Evolutionary conservation across 2,888 invertebrate genomes (phyloP).

Genomic region (Quadroppia sp.): DNA sequence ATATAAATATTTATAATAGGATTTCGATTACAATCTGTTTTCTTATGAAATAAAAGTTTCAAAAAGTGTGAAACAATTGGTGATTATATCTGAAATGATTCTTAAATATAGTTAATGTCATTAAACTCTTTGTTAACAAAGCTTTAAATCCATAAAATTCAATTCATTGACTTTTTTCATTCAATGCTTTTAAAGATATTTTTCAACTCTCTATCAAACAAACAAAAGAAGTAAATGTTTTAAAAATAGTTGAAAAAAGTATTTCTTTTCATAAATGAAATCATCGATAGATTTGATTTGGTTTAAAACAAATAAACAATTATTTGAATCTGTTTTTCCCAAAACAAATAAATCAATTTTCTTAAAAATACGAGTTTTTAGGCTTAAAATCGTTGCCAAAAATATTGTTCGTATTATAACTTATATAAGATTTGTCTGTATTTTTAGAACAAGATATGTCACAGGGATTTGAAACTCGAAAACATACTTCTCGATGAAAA

Average conservation of each 20-base stretch:
- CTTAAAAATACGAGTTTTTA: neutral
- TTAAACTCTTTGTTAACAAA: neutral
- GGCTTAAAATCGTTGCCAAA: neutral
- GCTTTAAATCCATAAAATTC: neutral
- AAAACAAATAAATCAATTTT: constrained; percentile 4
- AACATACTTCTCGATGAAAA: constrained; percentile 88
- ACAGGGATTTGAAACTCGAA: constrained; percentile 90
- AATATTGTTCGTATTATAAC: too few species aligned
- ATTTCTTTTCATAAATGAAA: neutral
- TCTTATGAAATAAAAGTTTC: too few species aligned
- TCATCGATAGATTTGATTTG: neutral
- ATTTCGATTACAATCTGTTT: too few species aligned
- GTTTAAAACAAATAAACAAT: neutral
- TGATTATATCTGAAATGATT: neutral
- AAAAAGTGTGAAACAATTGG: neutral
- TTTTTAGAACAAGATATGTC: constrained; percentile 80
- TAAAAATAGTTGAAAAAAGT: too few species aligned
- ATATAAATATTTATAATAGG: too few species aligned
- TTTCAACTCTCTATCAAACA: too few species aligned
- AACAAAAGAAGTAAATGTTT: too few species aligned
- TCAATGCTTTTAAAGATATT: too few species aligned
- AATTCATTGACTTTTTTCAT: too few species aligned
- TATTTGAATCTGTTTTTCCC: neutral
- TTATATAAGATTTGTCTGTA: neutral
- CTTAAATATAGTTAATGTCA: neutral